phyloP scores from a whole-genome alignment of 1,140 invertebrate genomes.

The Metopolophium dirhodum region DNA sequence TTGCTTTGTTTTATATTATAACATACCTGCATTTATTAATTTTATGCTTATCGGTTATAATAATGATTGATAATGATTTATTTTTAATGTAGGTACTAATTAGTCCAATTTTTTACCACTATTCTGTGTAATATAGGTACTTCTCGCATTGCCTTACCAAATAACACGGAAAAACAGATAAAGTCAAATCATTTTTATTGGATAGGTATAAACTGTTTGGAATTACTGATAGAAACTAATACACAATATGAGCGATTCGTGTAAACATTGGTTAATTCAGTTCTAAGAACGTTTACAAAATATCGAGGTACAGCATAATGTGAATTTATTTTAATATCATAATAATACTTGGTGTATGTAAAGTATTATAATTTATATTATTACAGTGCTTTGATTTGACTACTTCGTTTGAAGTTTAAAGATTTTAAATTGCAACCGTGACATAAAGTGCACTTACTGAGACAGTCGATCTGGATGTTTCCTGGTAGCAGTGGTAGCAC shows the following conservation, averaged over 20 bases:
- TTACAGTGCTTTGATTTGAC: background rate
- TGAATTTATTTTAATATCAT: too few relatives aligned
- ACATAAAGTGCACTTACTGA: background rate
- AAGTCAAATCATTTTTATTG: background rate
- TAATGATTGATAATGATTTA: background rate
- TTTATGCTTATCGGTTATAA: background rate
- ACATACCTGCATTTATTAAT: background rate
- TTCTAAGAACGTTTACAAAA: background rate
- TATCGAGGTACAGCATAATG: background rate
- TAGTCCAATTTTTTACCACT: background rate
- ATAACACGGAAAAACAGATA: background rate
- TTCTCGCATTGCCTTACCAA: background rate
- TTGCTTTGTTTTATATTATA: background rate
- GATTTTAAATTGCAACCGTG: background rate
- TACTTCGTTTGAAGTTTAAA: background rate
- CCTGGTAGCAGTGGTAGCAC: background rate
- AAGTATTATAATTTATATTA: background rate
- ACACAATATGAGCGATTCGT: background rate
- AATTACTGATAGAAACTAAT: background rate
- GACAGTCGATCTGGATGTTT: background rate
- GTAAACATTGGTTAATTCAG: background rate
- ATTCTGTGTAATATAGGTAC: background rate
- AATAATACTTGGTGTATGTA: background rate
- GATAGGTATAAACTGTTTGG: background rate
- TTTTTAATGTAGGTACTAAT: background rate